Conservation (phyloP, 2,888 invertebrate genomes). For the Heterodera filipjevi region DNA sequence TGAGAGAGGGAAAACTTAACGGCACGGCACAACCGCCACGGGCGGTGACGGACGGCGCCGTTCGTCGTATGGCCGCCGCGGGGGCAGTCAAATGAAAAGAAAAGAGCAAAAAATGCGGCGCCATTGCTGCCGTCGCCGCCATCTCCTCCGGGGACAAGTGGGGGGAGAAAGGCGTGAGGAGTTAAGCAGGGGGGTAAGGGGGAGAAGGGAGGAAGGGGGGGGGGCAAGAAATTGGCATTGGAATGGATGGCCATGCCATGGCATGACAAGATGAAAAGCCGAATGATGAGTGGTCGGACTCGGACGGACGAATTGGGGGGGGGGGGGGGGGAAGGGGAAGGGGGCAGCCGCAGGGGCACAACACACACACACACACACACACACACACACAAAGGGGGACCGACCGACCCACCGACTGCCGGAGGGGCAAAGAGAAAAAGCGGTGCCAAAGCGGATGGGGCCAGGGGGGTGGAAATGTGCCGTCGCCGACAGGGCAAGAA, state of each 20-base stretch:
- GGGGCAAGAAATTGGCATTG: background rate
- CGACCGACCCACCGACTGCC: too few relatives aligned
- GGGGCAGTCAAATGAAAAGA: background rate
- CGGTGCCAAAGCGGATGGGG: background rate
- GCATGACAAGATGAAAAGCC: conserved; percentile 6
- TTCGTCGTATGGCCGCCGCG: too few relatives aligned
- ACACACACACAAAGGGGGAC: too few relatives aligned
- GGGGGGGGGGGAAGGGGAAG: background rate
- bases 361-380: too few relatives aligned
- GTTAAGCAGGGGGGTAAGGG: background rate
- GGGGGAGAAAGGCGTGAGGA: background rate
- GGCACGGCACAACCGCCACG: too few relatives aligned
- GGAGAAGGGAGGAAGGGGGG: too few relatives aligned
- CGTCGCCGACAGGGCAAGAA: background rate
- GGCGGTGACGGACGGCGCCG: too few relatives aligned
- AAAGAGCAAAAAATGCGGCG: background rate
- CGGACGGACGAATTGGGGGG: background rate
- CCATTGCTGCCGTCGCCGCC: too few relatives aligned
- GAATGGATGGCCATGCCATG: background rate
- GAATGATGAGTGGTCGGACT: background rate
- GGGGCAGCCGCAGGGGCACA: too few relatives aligned
- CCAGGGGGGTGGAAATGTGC: background rate
- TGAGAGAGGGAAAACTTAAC: too few relatives aligned
- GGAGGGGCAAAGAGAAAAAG: too few relatives aligned
- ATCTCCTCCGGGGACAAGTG: background rate